A percentile compares a stretch with the other conserved stretches of the same genome.
Evolutionary conservation across 2,797 vertebrate genomes (phyloP).

Genomic region (Mormyrops boulengeri): DNA sequence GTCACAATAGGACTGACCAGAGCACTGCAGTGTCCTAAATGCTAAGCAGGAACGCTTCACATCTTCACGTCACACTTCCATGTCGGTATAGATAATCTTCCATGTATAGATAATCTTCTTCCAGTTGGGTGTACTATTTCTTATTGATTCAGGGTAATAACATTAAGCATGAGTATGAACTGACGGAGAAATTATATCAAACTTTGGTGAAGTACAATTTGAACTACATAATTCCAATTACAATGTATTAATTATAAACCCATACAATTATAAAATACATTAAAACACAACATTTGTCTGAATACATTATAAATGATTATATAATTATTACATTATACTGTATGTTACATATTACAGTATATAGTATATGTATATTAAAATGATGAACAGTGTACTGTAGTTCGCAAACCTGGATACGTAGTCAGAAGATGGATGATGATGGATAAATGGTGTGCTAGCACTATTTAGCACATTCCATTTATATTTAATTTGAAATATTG

Average conservation of each 20-base stretch:
- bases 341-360: background rate
- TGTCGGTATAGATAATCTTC: too few relatives aligned
- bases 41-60: background rate
- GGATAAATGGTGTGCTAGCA: background rate
- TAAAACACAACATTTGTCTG: background rate
- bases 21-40: background rate
- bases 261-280: background rate
- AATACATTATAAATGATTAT: background rate
- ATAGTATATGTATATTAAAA: background rate
- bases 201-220: background rate
- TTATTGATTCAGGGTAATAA: background rate
- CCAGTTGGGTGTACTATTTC: background rate
- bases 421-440: background rate
- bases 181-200: background rate
- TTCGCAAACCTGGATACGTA: background rate
- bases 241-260: slow-evolving; percentile 3
- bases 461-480: background rate
- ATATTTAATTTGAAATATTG: background rate
- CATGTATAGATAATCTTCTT: background rate
- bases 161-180: background rate
- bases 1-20: background rate
- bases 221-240: background rate
- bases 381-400: background rate
- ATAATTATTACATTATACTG: background rate
- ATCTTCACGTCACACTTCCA: background rate